These are phyloP conservation scores for Pleuronectes platessa DNA, from an alignment of 2,113 vertebrate species.

Conservation along the genomic window DNA sequence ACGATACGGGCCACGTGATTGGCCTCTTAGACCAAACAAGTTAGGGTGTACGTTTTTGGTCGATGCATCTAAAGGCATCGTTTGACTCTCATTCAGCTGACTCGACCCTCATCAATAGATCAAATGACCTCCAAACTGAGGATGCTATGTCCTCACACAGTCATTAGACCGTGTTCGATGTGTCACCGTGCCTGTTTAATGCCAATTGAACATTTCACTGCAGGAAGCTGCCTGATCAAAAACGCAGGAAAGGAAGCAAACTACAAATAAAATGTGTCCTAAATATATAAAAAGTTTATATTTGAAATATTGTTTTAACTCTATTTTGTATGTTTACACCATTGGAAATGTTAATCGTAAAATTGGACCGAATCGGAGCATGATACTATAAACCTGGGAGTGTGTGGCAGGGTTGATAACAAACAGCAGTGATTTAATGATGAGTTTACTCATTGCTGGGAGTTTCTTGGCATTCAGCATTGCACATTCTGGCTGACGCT, in stretches of 20 bases:
- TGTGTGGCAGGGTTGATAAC: conserved; percentile 6
- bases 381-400: background rate
- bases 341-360: too few relatives aligned
- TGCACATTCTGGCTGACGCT: background rate
- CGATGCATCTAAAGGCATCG: conserved; percentile 22
- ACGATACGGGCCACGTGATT: background rate
- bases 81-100: conserved; percentile 10
- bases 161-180: conserved; percentile 38
- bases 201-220: conserved; percentile 28
- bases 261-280: background rate
- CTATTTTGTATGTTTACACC: background rate
- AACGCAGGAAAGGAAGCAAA: background rate
- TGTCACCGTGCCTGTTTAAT: conserved; percentile 29
- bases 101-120: conserved; percentile 17
- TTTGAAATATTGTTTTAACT: too few relatives aligned
- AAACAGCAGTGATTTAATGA: conserved; percentile 16
- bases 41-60: conserved; percentile 29
- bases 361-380: background rate
- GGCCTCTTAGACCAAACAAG: conserved; percentile 4
- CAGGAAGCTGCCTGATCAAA: background rate
- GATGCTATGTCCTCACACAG: conserved; percentile 15
- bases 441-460: conserved; percentile 12
- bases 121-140: conserved; percentile 20
- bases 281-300: too few relatives aligned
- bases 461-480: conserved; percentile 24